Evolutionary conservation across 1,140 invertebrate genomes (phyloP), one percentile per base, ranked within the genome.

Genomic region (Cephus cinctus): DNA sequence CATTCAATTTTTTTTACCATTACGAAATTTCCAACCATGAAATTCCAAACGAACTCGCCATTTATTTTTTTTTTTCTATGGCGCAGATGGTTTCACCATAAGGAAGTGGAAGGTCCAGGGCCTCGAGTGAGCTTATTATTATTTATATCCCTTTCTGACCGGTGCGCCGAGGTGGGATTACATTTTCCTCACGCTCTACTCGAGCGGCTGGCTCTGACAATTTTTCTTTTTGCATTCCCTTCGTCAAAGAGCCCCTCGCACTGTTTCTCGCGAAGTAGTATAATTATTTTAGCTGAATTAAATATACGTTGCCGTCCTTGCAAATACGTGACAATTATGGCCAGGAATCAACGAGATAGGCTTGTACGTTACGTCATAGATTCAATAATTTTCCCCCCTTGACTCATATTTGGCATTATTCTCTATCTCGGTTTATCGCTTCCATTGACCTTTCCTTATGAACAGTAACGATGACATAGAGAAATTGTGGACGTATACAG

Each of bases 251-350:
- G 54, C 44, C 47, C 43, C 34, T 58, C 54, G 54, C 59, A 59
- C 61, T 59, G 49, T 57, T 58, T 34, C 47, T 53, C 50, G 54
- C 39, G 41, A 52, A 57, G 59, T 62, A 70, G 66, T 70, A 66
- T 72, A 72, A 72, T 72, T 72, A 72, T 71, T 72, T 72, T 72
- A 72, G 69, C 63, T 67, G 61, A 70, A 68, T 71, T 70, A 71
- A 71, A 70, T 69, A 66, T 66, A 62, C 19, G 19, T 36, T 18
- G 14, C 15, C 14, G 11, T 12, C 14, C 27, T 36, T 18, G 14
- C 34, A 15, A 36, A 36, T 4, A 20, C 42, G 19, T 12, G 41
- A 31, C 16, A 31, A n/a, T n/a, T n/a, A n/a, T n/a, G n/a, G 22
- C 12, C 14, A 42, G 12, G 8, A 6, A 16, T n/a, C n/a, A n/a